These are phyloP conservation scores for Melanaphis sacchari DNA, from an alignment of 1,140 invertebrate genomes.

Conservation along the genomic window DNA sequence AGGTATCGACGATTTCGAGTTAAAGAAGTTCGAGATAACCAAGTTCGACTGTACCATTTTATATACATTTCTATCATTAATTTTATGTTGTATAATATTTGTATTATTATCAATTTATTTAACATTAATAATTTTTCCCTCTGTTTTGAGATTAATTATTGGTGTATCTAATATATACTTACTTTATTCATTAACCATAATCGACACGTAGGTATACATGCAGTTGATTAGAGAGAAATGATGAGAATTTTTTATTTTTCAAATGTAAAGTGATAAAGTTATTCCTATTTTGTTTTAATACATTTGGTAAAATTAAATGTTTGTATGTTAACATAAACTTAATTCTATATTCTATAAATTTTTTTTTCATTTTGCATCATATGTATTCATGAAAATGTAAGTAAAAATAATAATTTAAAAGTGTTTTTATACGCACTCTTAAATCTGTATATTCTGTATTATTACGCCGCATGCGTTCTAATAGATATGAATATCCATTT, in stretches of 20 bases:
- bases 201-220: too few relatives aligned
- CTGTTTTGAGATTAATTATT: neutral
- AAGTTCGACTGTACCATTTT: too few relatives aligned
- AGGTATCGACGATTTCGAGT: too few relatives aligned
- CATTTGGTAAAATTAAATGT: neutral
- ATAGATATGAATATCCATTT: neutral
- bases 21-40: too few relatives aligned
- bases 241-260: too few relatives aligned
- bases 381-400: too few relatives aligned
- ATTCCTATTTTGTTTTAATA: too few relatives aligned
- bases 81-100: neutral
- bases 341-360: neutral
- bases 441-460: neutral
- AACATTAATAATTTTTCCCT: too few relatives aligned
- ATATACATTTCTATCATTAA: neutral
- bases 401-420: neutral
- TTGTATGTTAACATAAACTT: neutral
- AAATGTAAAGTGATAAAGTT: too few relatives aligned
- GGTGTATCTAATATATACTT: neutral
- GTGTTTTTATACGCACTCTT: neutral
- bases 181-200: too few relatives aligned
- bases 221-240: too few relatives aligned
- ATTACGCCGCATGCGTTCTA: constrained; percentile 35
- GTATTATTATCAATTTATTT: too few relatives aligned
- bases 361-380: neutral